Percentiles rank a stretch among this genome's conserved stretches.
These are phyloP conservation scores for Ceratitis capitata DNA, from an alignment of 1,140 invertebrate species.

Conservation along the genomic window DNA sequence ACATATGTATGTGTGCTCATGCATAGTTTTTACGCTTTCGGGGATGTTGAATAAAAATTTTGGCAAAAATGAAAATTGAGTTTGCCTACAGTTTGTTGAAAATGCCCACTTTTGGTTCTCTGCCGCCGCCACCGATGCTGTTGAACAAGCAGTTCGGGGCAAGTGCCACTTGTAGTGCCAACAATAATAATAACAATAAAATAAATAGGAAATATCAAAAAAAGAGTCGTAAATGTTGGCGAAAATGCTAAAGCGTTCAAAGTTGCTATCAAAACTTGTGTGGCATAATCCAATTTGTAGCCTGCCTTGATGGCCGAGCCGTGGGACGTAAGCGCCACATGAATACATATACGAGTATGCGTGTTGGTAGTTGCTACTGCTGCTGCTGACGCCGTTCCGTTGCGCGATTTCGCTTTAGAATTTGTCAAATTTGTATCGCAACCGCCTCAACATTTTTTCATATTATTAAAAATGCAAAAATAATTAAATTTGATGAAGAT, in stretches of 20 bases:
- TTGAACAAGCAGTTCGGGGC: not conserved
- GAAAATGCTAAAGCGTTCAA: conserved; percentile 26
- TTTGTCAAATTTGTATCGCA: too few species aligned
- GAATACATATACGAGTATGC: not conserved
- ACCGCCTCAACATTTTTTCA: too few species aligned
- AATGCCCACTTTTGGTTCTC: conserved; percentile 2
- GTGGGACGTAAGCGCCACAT: not conserved
- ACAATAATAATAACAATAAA: not conserved
- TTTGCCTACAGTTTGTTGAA: conserved; percentile 1
- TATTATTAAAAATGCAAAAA: conserved; percentile 17
- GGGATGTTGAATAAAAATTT: too few species aligned
- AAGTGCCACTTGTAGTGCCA: not conserved
- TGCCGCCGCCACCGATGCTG: not conserved
- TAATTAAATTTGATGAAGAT: conserved; percentile 12
- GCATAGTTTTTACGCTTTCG: too few species aligned
- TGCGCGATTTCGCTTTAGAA: too few species aligned
- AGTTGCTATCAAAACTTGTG: conserved; percentile 35
- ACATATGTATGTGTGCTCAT: not conserved
- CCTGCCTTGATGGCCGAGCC: not conserved
- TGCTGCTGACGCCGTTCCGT: too few species aligned
- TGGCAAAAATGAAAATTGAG: conserved; percentile 17
- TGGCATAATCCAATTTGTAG: conserved; percentile 31
- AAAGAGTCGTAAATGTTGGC: not conserved
- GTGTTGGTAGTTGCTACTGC: not conserved
- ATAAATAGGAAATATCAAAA: not conserved